phyloP scores from a whole-genome alignment of 2,888 invertebrate genomes.

The Melinaea menophilus region DNA sequence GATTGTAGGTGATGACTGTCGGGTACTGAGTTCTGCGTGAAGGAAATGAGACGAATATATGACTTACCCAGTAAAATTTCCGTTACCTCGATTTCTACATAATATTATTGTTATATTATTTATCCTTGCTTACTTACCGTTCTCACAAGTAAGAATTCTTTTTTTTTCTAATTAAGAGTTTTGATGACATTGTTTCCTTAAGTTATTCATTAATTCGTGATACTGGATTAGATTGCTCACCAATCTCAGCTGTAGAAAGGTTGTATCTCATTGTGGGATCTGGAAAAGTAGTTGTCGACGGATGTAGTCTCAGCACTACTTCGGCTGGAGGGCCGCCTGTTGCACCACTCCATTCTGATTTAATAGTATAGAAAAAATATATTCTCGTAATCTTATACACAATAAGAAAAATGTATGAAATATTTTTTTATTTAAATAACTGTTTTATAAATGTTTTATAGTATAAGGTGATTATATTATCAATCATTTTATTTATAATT shows the following conservation, averaged over 20 bases:
- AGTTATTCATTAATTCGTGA: neutral
- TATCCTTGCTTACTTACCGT: neutral
- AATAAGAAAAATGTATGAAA: neutral
- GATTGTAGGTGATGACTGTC: constrained; percentile 3
- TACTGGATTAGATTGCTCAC: constrained; percentile 36
- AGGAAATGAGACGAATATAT: neutral
- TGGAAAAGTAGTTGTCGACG: constrained; percentile 45
- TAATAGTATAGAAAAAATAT: constrained; percentile 1
- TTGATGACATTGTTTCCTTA: no score
- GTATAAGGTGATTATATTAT: constrained; percentile 6
- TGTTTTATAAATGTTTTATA: neutral
- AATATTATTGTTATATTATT: neutral
- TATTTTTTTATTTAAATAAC: neutral
- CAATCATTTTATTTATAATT: constrained; percentile 36
- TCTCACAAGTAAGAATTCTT: neutral
- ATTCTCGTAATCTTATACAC: neutral
- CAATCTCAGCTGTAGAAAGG: constrained; percentile 49
- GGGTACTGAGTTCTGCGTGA: constrained; percentile 3
- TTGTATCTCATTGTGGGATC: constrained; percentile 30
- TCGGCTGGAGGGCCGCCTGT: constrained; percentile 71
- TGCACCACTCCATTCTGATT: constrained; percentile 68
- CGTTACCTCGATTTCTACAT: neutral
- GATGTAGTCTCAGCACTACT: constrained; percentile 64
- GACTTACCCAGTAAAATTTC: neutral
- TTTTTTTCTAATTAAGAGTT: no score